Percentiles rank a stretch among this genome's conserved stretches.
These are phyloP conservation scores for Mus minutoides DNA, from an alignment of 2,797 vertebrate species.

Conservation along the genomic window DNA sequence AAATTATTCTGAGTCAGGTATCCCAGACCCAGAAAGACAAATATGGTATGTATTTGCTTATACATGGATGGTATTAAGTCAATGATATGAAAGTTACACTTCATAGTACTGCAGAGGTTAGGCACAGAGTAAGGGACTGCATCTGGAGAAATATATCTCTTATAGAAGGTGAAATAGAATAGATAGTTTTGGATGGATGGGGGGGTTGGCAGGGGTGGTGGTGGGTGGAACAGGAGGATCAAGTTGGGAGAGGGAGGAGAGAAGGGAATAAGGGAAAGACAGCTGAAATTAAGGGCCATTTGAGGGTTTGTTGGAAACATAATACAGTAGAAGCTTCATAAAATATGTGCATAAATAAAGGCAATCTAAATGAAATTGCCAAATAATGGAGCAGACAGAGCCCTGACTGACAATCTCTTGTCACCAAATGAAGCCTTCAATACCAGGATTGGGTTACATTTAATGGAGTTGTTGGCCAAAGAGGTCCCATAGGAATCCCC, in stretches of 20 bases:
- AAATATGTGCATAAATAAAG: background rate
- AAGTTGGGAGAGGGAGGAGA: background rate
- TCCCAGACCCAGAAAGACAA: background rate
- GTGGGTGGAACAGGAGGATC: background rate
- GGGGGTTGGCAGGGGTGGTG: too few species aligned
- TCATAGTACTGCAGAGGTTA: background rate
- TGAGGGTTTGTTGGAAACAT: background rate
- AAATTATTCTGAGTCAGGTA: background rate
- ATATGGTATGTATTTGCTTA: background rate
- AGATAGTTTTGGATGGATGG: background rate
- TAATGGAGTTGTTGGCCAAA: background rate
- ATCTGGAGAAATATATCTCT: background rate
- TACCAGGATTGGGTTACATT: background rate
- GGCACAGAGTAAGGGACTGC: background rate
- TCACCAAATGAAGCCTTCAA: background rate
- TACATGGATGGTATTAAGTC: background rate
- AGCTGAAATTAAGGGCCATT: background rate
- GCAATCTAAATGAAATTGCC: background rate
- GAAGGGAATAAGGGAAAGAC: background rate
- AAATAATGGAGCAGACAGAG: background rate
- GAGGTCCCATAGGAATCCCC: background rate
- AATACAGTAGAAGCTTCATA: background rate
- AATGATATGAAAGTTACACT: background rate
- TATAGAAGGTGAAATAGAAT: background rate
- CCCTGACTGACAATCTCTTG: background rate